Evolutionary conservation across 1,140 invertebrate species (phyloP).

Genomic region (Habropoda laboriosa): DNA sequence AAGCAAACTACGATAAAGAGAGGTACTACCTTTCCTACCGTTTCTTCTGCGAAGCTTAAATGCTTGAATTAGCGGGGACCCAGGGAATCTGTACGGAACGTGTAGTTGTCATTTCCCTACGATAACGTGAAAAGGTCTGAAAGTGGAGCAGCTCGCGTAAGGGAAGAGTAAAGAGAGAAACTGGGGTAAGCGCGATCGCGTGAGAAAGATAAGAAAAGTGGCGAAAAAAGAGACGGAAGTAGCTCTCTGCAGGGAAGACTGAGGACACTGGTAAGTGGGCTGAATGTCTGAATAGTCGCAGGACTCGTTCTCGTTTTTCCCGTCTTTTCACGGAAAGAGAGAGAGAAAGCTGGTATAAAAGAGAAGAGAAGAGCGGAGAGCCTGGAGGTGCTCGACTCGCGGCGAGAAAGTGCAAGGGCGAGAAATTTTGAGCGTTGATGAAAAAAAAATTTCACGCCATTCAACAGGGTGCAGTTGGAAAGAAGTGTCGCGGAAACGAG

Average conservation of each 20-base stretch:
- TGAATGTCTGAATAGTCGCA: conserved; percentile 55
- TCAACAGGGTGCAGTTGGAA: background rate
- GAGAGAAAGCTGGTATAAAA: background rate
- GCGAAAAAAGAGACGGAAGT: background rate
- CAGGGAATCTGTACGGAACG: too few relatives aligned
- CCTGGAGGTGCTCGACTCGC: background rate
- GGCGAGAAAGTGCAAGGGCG: background rate
- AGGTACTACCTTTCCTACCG: too few relatives aligned
- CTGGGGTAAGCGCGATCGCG: background rate
- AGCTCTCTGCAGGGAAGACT: background rate
- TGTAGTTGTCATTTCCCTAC: too few relatives aligned
- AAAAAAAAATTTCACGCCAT: background rate
- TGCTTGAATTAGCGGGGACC: too few relatives aligned
- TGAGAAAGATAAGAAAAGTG: background rate
- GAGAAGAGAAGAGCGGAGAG: background rate
- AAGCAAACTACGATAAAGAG: too few relatives aligned
- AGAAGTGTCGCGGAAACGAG: too few relatives aligned
- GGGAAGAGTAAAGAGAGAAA: background rate
- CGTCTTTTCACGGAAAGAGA: background rate
- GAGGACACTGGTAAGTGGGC: conserved; percentile 49
- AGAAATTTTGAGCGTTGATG: background rate
- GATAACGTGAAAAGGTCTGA: background rate
- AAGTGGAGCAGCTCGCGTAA: background rate
- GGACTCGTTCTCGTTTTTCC: background rate
- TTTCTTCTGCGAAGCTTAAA: background rate